A percentile compares a stretch with the other conserved stretches of the same genome.
Conservation (phyloP, 2,797 vertebrate genomes). For the Rhadinocentrus ornatus region DNA sequence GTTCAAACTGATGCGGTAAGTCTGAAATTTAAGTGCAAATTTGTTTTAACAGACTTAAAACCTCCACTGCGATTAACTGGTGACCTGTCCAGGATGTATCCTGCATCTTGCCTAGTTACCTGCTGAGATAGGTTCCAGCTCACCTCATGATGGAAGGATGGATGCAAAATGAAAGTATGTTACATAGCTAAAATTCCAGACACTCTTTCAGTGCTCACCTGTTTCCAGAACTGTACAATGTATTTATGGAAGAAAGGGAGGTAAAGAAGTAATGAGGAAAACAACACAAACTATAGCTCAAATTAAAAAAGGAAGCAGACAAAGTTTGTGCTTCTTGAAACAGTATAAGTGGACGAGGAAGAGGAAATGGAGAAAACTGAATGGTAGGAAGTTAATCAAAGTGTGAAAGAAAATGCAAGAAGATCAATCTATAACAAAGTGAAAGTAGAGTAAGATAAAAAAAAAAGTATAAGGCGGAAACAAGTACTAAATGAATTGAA, state of each 20-base stretch:
- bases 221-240: neutral
- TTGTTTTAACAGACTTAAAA: neutral
- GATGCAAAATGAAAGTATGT: neutral
- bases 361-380: neutral
- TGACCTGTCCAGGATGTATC: too few relatives aligned
- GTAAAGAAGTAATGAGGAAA: neutral
- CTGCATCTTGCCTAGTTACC: too few relatives aligned
- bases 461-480: neutral
- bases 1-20: neutral
- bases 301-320: neutral
- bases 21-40: neutral
- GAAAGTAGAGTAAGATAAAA: neutral
- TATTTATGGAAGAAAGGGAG: neutral
- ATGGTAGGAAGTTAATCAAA: neutral
- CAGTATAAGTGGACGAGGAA: neutral
- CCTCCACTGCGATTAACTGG: too few relatives aligned
- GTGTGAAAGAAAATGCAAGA: neutral
- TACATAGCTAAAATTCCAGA: neutral
- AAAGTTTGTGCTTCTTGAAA: neutral
- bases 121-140: too few relatives aligned
- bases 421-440: neutral
- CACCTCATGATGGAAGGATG: too few relatives aligned
- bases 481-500: neutral
- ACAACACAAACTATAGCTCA: neutral
- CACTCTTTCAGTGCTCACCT: neutral